Evolutionary conservation across 2,113 vertebrate species (phyloP), one percentile per base, ranked within the genome.

Genomic region (Indri indri): DNA sequence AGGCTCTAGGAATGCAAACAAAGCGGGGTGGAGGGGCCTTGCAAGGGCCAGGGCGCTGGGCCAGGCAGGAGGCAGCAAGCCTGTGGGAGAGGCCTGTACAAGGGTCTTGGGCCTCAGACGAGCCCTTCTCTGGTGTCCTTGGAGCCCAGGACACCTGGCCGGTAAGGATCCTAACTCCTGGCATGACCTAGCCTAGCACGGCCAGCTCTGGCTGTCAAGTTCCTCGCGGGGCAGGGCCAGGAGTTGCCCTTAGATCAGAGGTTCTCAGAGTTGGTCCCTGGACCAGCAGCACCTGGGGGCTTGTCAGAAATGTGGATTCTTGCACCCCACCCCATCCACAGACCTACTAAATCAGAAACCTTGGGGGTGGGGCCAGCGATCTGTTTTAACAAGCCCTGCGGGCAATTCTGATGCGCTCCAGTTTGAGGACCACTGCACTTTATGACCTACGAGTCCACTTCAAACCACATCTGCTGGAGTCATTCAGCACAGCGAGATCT

Each of bases 1-100:
- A 96, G 40, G 18, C 96, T 71, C n/a, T 90, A 92, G 89, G 20
- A 61, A 93, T 66, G 92, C 98, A 96, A 42, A 92, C 47, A 92
- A 81, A 83, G 81, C 50, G 11, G 95, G 95, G 89, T 1, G 97
- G 93, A 95, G 97, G 94, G 84, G 50, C 92, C 81, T 93, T 81
- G 59, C 9, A 76, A 84, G 37, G 90, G 86, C 74, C 8, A 7
- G 74, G 96, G 92, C 76, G 0, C 92, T 1, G 63, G 50, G 93
- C 97, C 95, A 93, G 95, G 87, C 82, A 65, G 83, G 93, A 94
- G 96, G 93, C 66, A 90, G 47, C 59, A 1, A 59, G 91, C 95
- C 63, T 61, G 83, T 57, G 54, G 82, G 73, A 89, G 85, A 96
- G 94, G 94, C 91, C 73, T 37, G 34, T 0, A 0, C n/a, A 90